Base-by-base conservation (phyloP, 2,113 vertebrate genomes). In the Corythaeola cristata region DNA sequence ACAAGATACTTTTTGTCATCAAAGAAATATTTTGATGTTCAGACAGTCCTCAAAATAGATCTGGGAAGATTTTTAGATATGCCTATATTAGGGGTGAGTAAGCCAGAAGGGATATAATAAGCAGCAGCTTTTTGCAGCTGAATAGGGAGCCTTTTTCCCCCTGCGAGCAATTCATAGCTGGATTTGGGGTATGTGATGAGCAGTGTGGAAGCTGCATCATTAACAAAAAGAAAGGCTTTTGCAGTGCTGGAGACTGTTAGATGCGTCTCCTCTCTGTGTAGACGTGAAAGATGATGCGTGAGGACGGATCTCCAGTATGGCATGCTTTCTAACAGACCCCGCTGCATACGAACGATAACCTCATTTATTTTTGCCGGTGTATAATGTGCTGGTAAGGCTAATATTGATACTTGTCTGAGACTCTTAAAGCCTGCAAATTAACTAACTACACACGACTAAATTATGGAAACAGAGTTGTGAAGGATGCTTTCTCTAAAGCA, bases 1-100 rank as follows among this genome's bases (percentile, higher is more conserved):
- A 85, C 77, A 64, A 85, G 81, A 77, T 77, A 44, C 64, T 91
- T 94, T 89, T 90, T 96, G 90, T 96, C 95, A 85, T 92, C 66
- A 52, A 53, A 21, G 35, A 93, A 91, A 95, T 81, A 90, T 92
- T 94, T 88, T 76, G 80, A 39, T 62, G 88, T 92, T 85, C 94
- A 32, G 94, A 92, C 85, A 58, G 85, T 16, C 69, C 96, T 88
- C 69, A 22, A 95, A 97, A 98, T 97, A 97, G 97, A 97, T 58
- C 96, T 86, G 88, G 88, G 91, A 94, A 94, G 91, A 96, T 86
- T 92, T 97, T 79, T 56, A 6, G 55, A 67, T 32, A 82, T 91
- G 92, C 66, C 93, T 45, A 66, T 91, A 94, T 72, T 76, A 95
- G 94, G 89, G 89, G 82, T 18, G 83, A 66, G 55, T 62, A 33